Evolutionary conservation across 2,797 vertebrate species (phyloP), one percentile per base, ranked within the genome.

Genomic region (Channallabes apus): DNA sequence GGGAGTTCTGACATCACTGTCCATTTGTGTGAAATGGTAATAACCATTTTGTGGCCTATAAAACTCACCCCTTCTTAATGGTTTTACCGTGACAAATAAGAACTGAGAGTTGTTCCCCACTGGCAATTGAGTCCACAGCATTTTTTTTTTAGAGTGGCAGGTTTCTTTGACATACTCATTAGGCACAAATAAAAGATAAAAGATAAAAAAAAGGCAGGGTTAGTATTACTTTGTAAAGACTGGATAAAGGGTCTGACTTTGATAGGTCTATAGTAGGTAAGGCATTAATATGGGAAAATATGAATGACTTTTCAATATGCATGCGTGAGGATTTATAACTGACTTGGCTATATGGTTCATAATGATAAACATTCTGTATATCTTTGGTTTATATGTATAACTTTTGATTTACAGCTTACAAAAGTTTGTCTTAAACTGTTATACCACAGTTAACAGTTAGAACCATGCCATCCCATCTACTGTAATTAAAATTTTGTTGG

Each of bases 11-110:
- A 56, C 94, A 94, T 91, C 84, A 89, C 92, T 94, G 94, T 91
- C 93, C 93, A 94, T 94, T 95, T 88, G 27, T 29, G 91, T 67
- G 38, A 92, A 95, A 94, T 95, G 94, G 91, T 94, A 94, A 94
- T 94, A 92, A 91, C 81, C 81, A 90, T 75, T 88, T 88, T 91
- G 90, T 73, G 82, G 83, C 88, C 64, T 78, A 89, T 91, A 91
- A 94, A 94, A 92, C 68, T 86, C 85, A 91, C 90, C 92, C 91
- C 91, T 92, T 90, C 4, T 89, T 90, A 88, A 92, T 8, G 65
- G 29, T 8, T 35, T 32, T 35, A 18, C 17, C 4, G 8, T 84
- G 90, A 91, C 84, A 80, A 89, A 89, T 82, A 85, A 89, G 82
- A 84, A 90, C 89, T 89, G 84, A 83, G 80, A 89, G 90, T 91